Conservation (phyloP, 2,113 vertebrate genomes). For the Scopus umbretta region DNA sequence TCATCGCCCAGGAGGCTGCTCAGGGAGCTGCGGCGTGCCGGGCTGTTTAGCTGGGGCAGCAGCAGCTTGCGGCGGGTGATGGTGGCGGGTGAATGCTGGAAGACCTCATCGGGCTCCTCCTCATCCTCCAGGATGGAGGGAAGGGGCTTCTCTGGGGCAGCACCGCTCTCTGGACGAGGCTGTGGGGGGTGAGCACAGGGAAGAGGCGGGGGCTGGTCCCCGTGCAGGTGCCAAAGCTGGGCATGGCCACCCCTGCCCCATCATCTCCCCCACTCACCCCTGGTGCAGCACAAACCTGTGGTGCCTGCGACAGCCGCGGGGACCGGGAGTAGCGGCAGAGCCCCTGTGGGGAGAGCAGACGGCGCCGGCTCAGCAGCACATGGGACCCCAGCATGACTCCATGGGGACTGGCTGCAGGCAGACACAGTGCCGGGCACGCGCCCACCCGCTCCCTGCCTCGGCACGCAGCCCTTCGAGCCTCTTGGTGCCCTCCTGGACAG, state of each 20-base stretch:
- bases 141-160: slow-evolving; percentile 73
- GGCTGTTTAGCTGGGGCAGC: slow-evolving; percentile 75
- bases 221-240: rapidly evolving
- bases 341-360: slow-evolving; percentile 69
- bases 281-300: not conserved
- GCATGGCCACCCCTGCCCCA: not conserved
- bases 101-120: slow-evolving; percentile 66
- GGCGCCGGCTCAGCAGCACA: not conserved
- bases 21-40: slow-evolving; percentile 72
- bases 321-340: slow-evolving; percentile 76
- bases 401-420: rapidly evolving
- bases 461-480: rapidly evolving
- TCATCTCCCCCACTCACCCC: not conserved
- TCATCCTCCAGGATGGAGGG: slow-evolving; percentile 78
- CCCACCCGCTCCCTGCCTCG: rapidly evolving
- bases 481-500: rapidly evolving
- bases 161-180: slow-evolving; percentile 67
- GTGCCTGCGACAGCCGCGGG: slow-evolving; percentile 80
- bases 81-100: slow-evolving; percentile 70
- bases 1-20: slow-evolving; percentile 84
- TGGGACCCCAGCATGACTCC: not conserved
- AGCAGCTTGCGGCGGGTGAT: slow-evolving; percentile 71
- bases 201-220: not conserved
- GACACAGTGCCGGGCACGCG: rapidly evolving
- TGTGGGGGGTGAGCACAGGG: slow-evolving; percentile 30